Percentiles rank a stretch among this genome's conserved stretches.
Conservation (phyloP, 2,797 vertebrate genomes). For the Gambelia wislizenii region DNA sequence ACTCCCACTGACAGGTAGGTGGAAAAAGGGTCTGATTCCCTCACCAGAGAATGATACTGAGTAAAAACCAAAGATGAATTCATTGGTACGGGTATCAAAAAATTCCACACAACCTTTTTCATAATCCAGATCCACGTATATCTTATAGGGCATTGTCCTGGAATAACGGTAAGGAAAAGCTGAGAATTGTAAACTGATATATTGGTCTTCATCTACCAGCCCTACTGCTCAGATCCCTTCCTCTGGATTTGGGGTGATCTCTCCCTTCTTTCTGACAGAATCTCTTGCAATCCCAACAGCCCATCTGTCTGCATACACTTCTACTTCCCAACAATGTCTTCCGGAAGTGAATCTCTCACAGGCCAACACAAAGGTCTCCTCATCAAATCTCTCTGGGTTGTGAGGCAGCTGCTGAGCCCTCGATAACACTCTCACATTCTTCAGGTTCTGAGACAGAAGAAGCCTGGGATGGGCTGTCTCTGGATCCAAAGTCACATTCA, state of each 20-base stretch:
- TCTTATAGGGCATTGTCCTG: too few relatives aligned
- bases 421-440: background rate
- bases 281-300: background rate
- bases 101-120: background rate
- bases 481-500: background rate
- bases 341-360: background rate
- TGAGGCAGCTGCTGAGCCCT: background rate
- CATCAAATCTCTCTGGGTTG: background rate
- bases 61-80: background rate
- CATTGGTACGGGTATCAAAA: background rate
- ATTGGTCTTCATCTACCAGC: fast-evolving
- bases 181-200: background rate
- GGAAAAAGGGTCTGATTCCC: background rate
- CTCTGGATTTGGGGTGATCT: fast-evolving
- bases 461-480: background rate
- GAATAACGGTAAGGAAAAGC: background rate
- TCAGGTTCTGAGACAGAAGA: background rate
- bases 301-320: background rate
- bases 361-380: background rate
- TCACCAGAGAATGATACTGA: background rate
- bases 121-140: background rate
- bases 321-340: conserved; percentile 1
- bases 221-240: background rate
- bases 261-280: background rate
- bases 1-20: fast-evolving